Evolutionary conservation across 2,797 vertebrate species (phyloP).

Genomic region (Muscicapa striata): DNA sequence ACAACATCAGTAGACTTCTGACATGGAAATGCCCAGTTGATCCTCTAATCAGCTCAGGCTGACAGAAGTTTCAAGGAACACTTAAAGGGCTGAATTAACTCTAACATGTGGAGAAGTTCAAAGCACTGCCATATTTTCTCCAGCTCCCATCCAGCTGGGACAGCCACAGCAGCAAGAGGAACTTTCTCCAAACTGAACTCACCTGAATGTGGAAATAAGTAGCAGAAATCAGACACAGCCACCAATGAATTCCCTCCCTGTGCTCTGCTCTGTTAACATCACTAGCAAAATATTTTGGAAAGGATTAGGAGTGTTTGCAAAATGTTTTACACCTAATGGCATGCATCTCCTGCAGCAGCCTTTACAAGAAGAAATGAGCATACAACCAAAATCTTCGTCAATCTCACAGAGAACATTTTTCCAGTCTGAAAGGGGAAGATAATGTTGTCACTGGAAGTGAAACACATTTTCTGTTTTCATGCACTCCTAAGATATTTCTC

Average conservation of each 20-base stretch:
- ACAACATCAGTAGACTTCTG: not conserved
- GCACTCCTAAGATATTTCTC: not conserved
- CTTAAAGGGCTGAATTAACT: not conserved
- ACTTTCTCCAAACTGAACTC: not conserved
- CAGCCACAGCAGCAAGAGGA: not conserved
- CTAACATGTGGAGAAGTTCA: not conserved
- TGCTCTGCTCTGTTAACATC: not conserved
- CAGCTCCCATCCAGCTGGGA: not conserved
- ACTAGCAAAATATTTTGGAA: not conserved
- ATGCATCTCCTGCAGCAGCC: not conserved
- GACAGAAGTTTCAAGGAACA: not conserved
- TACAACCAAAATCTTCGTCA: not conserved
- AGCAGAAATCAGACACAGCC: not conserved
- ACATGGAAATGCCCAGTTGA: not conserved
- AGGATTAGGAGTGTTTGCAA: not conserved
- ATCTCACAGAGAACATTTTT: not conserved
- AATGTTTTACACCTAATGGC: not conserved
- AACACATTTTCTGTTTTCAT: not conserved
- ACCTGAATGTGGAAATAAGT: not conserved
- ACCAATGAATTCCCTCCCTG: not conserved
- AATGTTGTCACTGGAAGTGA: not conserved
- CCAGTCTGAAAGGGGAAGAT: not conserved
- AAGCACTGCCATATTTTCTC: not conserved
- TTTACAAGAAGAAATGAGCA: not conserved
- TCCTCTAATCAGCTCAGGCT: not conserved